These are phyloP conservation scores for Microcebus jonahi DNA, from an alignment of 2,113 vertebrate species.

Conservation along the genomic window DNA sequence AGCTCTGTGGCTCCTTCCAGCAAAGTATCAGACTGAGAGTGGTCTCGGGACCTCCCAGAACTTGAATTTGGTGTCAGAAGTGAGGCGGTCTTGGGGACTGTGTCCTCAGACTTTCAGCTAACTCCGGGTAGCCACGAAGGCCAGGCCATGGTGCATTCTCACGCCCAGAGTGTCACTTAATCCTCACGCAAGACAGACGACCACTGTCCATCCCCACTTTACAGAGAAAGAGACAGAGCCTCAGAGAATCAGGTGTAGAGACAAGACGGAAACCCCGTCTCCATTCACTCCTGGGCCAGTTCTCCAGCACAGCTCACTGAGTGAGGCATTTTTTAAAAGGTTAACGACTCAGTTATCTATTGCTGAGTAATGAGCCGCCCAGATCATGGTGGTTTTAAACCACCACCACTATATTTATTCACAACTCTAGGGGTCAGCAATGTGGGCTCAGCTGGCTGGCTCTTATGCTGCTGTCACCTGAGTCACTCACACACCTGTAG, in stretches of 20 bases:
- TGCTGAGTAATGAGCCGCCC: not conserved
- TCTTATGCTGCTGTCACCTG: rapidly evolving
- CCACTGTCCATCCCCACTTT: not conserved
- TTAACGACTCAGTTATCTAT: not conserved
- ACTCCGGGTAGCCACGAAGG: too few relatives aligned
- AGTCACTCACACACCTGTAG: rapidly evolving
- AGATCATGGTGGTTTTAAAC: not conserved
- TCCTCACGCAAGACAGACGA: rapidly evolving
- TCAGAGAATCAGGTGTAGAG: not conserved
- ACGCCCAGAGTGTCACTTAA: not conserved
- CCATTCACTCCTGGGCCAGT: not conserved
- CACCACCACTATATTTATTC: rapidly evolving
- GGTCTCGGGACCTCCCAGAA: not conserved
- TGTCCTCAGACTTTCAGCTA: not conserved
- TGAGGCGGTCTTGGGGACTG: not conserved
- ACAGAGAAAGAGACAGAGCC: not conserved
- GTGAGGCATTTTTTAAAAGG: not conserved
- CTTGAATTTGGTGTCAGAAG: too few relatives aligned
- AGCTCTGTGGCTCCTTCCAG: not conserved
- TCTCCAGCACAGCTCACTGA: not conserved
- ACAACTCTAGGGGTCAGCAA: not conserved
- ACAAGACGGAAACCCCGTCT: not conserved
- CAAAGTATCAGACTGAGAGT: rapidly evolving
- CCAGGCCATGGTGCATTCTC: not conserved
- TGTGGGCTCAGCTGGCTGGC: not conserved